Percentiles rank a stretch among this genome's conserved stretches.
These are phyloP conservation scores for Cephus pygmeus DNA, from an alignment of 2,888 invertebrate genomes.

Conservation along the genomic window DNA sequence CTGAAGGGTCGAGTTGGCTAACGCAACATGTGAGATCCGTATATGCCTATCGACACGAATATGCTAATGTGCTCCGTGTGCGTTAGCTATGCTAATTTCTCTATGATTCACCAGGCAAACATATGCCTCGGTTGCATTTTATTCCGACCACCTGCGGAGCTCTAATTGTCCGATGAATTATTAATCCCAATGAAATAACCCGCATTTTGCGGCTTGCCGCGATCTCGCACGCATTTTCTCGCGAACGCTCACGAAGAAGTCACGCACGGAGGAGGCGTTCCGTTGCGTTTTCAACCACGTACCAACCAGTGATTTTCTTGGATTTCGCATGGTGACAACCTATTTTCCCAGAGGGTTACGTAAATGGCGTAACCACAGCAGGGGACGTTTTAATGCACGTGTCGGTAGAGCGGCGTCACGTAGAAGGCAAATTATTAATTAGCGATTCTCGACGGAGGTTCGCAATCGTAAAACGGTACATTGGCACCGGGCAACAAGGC, in stretches of 20 bases:
- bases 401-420: neutral
- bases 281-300: neutral
- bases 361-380: neutral
- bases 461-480: constrained; percentile 54
- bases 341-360: neutral
- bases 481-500: constrained; percentile 52
- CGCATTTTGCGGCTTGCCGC: constrained; percentile 13
- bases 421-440: constrained; percentile 44
- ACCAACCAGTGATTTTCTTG: neutral
- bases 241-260: neutral
- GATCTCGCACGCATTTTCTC: constrained; percentile 1
- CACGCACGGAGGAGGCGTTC: neutral
- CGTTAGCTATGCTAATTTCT: constrained; percentile 57
- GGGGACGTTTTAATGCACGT: neutral
- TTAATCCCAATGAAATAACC: constrained; percentile 39
- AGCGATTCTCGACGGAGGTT: constrained; percentile 33
- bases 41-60: constrained; percentile 49
- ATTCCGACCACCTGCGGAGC: constrained; percentile 57
- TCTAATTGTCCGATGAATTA: constrained; percentile 56
- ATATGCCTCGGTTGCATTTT: constrained; percentile 53
- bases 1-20: neutral
- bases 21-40: constrained; percentile 39
- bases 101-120: constrained; percentile 60
- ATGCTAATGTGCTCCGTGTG: constrained; percentile 54
- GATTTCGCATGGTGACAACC: neutral